phyloP scores from a whole-genome alignment of 2,797 vertebrate species.

The Rhincodon typus region DNA sequence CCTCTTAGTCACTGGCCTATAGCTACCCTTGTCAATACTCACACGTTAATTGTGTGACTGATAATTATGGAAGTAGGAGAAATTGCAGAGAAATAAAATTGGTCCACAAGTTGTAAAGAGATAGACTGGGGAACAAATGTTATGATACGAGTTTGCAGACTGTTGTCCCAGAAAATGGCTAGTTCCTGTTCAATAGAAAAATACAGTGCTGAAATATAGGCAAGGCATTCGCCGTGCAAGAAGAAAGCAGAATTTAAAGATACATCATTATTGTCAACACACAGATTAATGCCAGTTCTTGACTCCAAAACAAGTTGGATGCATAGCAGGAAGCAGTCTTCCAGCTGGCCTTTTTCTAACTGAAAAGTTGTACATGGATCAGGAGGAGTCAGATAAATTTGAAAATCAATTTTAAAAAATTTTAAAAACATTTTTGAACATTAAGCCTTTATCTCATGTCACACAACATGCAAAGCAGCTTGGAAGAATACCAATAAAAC shows the following conservation, averaged over 20 bases:
- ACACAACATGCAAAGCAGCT: neutral
- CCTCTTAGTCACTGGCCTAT: neutral
- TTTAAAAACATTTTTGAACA: neutral
- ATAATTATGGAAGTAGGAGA: neutral
- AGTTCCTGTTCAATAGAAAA: neutral
- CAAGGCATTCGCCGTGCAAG: neutral
- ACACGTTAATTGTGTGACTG: neutral
- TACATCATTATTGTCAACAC: neutral
- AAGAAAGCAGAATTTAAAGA: neutral
- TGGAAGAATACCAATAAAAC: neutral
- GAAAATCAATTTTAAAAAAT: neutral
- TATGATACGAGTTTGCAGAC: neutral
- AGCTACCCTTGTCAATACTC: neutral
- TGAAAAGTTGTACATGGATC: neutral
- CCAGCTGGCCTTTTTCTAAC: neutral
- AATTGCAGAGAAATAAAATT: neutral
- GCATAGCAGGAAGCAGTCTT: too few species aligned
- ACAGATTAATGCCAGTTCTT: neutral
- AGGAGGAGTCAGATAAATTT: neutral
- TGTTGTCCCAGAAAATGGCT: neutral
- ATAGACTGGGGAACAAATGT: neutral
- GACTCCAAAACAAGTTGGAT: too few species aligned
- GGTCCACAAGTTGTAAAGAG: neutral
- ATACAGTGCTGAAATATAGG: neutral
- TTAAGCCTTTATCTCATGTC: neutral